Base-by-base conservation (phyloP, 2,797 vertebrate genomes). In the Hypotaenidia okinawae region DNA sequence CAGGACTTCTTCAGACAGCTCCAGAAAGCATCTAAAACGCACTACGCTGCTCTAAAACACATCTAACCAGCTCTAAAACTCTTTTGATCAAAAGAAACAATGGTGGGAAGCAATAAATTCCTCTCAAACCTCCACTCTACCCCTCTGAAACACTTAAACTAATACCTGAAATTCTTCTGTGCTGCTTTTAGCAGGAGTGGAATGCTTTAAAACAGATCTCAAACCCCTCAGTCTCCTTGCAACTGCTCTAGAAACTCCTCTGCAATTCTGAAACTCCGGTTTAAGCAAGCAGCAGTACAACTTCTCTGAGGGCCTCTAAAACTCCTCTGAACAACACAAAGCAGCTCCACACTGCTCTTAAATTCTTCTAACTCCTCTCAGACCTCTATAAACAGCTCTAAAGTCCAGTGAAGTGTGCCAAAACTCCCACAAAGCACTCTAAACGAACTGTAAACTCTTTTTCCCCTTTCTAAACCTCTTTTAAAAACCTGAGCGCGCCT, bases 341-440 rank as follows among this genome's bases (percentile, higher is more conserved):
- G 54, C 19, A 62, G 54, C 32, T 74, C 28, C n/a, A 43, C 23
- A 23, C 5, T 2, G 4, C 55, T 93, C 45, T 59, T 57, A 27
- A 79, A 47, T 37, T 37, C 39, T 35, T 35, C 16, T 33, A 33
- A 64, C 45, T 18, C 28, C 11, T 78, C 66, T 39, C 32, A 84
- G 67, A 0, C 0, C 30, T 25, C 35, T 79, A 2, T 22, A 9
- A 68, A 64, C 9, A 55, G 24, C 59, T 32, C 54, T 75, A 0
- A 85, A 33, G 13, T 69, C 47, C 18, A 64, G 30, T 47, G 15
- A 73, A 83, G 6, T 25, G 24, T 80, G 41, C n/a, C 33, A 73
- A 27, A 84, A 61, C 23, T 69, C 33, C 19, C 22, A 33, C 52
- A 58, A 89, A 64, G 27, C 33, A n/a, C 28, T 77, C n/a, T 32